A percentile compares a stretch with the other conserved stretches of the same genome.
These are phyloP conservation scores for Pleuronectes platessa DNA, from an alignment of 2,113 vertebrate genomes.

Conservation along the genomic window DNA sequence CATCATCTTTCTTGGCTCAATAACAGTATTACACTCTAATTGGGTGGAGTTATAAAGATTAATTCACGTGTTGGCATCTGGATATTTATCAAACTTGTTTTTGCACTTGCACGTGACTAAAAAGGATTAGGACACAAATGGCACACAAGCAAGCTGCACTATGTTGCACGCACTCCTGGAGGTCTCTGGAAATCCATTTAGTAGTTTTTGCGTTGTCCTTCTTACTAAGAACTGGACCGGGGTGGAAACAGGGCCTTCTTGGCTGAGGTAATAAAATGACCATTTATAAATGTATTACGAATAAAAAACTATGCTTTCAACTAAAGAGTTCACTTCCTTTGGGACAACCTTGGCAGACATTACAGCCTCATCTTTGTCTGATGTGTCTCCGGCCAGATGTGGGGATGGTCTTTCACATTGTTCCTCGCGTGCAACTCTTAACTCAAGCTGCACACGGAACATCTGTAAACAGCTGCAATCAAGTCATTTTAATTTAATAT, in stretches of 20 bases:
- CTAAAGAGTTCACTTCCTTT: background rate
- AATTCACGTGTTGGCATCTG: background rate
- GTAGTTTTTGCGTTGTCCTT: no score
- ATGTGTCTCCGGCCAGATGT: background rate
- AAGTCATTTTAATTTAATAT: no score
- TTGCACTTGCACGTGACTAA: background rate
- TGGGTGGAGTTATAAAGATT: background rate
- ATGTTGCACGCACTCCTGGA: no score
- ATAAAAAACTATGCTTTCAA: background rate
- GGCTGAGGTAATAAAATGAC: background rate
- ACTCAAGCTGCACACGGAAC: background rate
- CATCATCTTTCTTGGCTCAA: slow-evolving; percentile 2
- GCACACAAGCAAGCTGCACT: no score
- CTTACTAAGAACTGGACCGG: no score
- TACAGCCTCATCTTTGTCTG: background rate
- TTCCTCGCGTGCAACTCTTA: background rate
- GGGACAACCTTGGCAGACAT: slow-evolving; percentile 6
- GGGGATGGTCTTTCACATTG: background rate
- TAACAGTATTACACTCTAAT: background rate
- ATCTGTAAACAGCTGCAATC: background rate
- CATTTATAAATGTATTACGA: background rate
- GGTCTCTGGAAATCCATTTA: no score
- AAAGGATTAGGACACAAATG: no score
- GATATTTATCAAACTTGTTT: background rate
- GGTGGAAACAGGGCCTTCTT: no score